Conservation (phyloP, 2,113 vertebrate genomes). For the Anhinga rufa region DNA sequence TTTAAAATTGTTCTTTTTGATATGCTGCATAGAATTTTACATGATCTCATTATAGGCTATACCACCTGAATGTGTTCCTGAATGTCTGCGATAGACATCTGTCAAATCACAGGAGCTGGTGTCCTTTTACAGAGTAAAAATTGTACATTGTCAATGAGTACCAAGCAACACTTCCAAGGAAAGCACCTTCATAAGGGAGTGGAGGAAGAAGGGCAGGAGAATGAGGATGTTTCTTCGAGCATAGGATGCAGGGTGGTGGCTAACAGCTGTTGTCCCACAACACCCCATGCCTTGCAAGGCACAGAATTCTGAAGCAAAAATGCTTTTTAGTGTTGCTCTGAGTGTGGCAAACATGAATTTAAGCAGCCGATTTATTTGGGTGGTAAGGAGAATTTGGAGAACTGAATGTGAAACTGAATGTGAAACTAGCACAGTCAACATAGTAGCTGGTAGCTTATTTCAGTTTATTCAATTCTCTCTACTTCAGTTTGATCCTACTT, state of each 20-base stretch:
- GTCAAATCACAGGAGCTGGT: not conserved
- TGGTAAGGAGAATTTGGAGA: not conserved
- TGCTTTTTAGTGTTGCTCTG: not conserved
- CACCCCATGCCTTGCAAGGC: not conserved
- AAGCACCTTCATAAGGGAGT: not conserved
- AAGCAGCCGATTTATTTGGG: not conserved
- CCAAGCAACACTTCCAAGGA: not conserved
- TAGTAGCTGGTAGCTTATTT: not conserved
- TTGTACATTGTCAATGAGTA: not conserved
- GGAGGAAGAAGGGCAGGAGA: not conserved
- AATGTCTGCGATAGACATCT: not conserved
- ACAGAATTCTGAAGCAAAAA: not conserved
- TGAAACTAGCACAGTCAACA: not conserved
- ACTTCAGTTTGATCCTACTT: not conserved
- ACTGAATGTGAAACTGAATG: not conserved
- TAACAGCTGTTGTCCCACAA: not conserved
- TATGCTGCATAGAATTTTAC: not conserved
- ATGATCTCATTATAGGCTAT: not conserved
- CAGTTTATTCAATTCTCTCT: fast-evolving
- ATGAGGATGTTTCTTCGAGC: not conserved
- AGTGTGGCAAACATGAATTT: not conserved
- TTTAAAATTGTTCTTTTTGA: not conserved
- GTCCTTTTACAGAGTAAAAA: not conserved
- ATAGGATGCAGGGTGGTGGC: fast-evolving
- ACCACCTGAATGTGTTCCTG: not conserved